Evolutionary conservation across 2,113 vertebrate genomes (phyloP).

Genomic region (Physeter macrocephalus): DNA sequence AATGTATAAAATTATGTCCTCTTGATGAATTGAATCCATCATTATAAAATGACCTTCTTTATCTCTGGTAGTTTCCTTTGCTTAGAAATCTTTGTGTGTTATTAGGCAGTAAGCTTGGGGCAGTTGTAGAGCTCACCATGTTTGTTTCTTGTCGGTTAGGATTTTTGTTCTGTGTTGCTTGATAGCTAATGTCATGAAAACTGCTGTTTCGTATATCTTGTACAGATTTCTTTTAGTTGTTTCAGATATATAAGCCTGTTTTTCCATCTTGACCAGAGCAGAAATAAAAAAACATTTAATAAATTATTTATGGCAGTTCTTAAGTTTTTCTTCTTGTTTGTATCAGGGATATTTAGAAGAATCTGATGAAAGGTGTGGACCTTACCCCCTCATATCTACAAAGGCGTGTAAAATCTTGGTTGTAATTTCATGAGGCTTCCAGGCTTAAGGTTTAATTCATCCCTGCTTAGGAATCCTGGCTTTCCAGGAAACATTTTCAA

Average conservation of each 20-base stretch:
- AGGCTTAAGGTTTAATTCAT: conserved; percentile 3
- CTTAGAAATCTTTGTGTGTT: background rate
- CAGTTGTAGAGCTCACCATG: background rate
- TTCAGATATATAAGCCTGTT: conserved; percentile 21
- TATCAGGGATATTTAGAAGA: background rate
- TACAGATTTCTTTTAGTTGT: background rate
- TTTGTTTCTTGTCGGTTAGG: background rate
- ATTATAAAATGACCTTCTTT: background rate
- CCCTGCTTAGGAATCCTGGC: background rate
- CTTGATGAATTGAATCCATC: background rate
- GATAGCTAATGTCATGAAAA: background rate
- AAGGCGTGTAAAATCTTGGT: background rate
- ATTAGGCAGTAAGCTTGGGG: background rate
- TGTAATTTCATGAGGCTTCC: background rate
- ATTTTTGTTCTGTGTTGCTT: background rate
- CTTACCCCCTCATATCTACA: background rate
- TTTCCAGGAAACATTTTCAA: background rate
- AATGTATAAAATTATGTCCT: background rate
- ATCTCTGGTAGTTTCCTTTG: background rate
- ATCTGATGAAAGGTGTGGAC: background rate
- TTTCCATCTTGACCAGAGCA: background rate
- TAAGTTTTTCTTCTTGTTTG: conserved; percentile 30
- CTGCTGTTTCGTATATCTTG: background rate
- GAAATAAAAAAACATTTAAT: background rate
- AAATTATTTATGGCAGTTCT: background rate